Evolutionary conservation across 2,113 vertebrate genomes (phyloP), one percentile per base, ranked within the genome.

Genomic region (Bombycilla garrulus): DNA sequence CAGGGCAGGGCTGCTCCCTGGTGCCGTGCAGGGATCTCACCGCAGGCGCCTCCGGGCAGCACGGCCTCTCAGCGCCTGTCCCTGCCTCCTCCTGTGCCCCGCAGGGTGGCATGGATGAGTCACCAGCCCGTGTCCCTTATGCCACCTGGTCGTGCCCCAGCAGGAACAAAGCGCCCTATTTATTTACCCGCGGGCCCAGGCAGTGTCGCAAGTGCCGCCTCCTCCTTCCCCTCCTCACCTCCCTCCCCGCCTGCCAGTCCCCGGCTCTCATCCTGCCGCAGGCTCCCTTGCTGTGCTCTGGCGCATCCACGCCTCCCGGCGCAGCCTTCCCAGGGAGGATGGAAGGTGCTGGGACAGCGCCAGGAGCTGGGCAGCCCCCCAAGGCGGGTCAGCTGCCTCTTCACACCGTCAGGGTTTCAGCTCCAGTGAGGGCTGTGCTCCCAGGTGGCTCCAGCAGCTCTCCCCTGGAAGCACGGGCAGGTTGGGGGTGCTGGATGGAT

Each of bases 1-100:
- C 44, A 5, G 35, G 38, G 31, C 60, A 10, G 11, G 17, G 47
- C 5, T 1, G 15, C 65, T 73, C 31, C 36, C 80, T 11, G 3
- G 10, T 10, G 28, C 25, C 18, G 4, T 0, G 5, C 0, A 6
- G 1, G 64, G 15, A 70, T 29, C 20, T 17, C 20, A 1, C 5
- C 7, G 5, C 53, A 40, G 66, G 47, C 19, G 2, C 70, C 48
- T 22, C 23, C 82, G 2, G 26, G 79, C 66, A n/a, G 36, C 21
- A 0, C 2, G 5, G 51, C 50, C 7, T 2, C 8, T 1, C 12
- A 0, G 29, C 16, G 77, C 48, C n/a, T 5, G 61, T 38, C 35
- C 13, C 53, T 47, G 47, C 66, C 61, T n/a, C 61, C 84, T 25
- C 36, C 24, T 4, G 3, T 7, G 26, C 24, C 2, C 77, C 11